These are phyloP conservation scores for Jaculus jaculus DNA, from an alignment of 2,113 vertebrate genomes.

Conservation along the genomic window DNA sequence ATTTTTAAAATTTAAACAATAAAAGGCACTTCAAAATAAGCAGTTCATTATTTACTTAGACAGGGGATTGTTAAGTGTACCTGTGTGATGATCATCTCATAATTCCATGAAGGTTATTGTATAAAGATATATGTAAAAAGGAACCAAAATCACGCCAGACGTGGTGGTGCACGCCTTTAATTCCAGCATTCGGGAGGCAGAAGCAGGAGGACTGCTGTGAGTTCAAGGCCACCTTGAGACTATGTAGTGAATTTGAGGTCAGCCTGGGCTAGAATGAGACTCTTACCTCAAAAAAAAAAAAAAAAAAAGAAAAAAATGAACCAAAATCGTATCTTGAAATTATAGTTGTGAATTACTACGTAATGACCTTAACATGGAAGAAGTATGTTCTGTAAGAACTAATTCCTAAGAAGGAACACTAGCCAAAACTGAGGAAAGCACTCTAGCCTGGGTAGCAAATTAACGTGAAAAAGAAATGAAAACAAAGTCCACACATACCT, in stretches of 20 bases:
- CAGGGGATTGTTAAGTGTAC: background rate
- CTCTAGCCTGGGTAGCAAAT: background rate
- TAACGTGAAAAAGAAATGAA: background rate
- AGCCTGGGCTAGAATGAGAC: no score
- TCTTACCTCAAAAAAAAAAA: no score
- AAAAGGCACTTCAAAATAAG: background rate
- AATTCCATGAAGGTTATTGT: conserved; percentile 29
- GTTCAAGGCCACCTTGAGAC: no score
- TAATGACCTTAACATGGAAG: conserved; percentile 24
- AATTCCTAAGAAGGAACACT: conserved; percentile 39
- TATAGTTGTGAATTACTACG: background rate
- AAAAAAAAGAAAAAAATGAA: no score
- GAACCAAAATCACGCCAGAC: background rate
- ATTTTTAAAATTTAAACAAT: background rate
- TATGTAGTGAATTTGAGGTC: no score
- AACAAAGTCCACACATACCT: no score
- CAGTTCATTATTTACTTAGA: background rate
- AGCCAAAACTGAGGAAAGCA: conserved; percentile 43
- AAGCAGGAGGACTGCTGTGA: no score
- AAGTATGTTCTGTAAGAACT: conserved; percentile 21
- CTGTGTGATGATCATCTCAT: background rate
- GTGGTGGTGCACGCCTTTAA: no score
- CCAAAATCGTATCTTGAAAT: conserved; percentile 2
- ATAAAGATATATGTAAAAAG: conserved; percentile 34
- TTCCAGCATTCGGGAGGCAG: no score